Evolutionary conservation across 1,140 invertebrate species (phyloP).

Genomic region (Microplitis demolitor): DNA sequence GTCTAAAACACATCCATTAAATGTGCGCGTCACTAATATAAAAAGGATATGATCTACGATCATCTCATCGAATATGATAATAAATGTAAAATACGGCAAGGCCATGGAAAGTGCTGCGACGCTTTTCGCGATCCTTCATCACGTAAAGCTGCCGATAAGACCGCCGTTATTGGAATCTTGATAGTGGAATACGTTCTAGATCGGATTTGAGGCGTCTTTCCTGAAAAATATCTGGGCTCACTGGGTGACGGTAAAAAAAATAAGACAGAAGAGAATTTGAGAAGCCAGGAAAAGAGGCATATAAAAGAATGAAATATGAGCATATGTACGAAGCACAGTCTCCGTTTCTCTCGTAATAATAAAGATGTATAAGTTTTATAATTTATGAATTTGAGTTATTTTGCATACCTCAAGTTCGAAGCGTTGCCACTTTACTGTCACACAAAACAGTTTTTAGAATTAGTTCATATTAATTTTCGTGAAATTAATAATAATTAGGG

Average conservation of each 20-base stretch:
- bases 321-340: conserved; percentile 9
- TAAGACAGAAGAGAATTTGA: neutral
- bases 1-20: conserved; percentile 18
- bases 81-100: conserved; percentile 31
- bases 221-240: conserved; percentile 2
- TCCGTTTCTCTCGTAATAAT: conserved; percentile 21
- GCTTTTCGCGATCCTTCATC: conserved; percentile 17
- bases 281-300: neutral
- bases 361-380: conserved; percentile 20
- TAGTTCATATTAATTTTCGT: no score
- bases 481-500: no score
- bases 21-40: conserved; percentile 19
- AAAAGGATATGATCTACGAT: conserved; percentile 19
- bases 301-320: neutral
- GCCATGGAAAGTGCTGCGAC: conserved; percentile 19
- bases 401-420: no score
- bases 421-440: no score
- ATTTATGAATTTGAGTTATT: conserved; percentile 11
- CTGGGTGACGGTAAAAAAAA: neutral
- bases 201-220: conserved; percentile 21
- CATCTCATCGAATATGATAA: conserved; percentile 25
- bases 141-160: conserved; percentile 28
- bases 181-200: conserved; percentile 14
- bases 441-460: no score
- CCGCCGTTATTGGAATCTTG: conserved; percentile 25